A percentile compares a stretch with the other conserved stretches of the same genome.
These are phyloP conservation scores for Centroberyx gerrardi DNA, from an alignment of 2,797 vertebrate species.

Conservation along the genomic window DNA sequence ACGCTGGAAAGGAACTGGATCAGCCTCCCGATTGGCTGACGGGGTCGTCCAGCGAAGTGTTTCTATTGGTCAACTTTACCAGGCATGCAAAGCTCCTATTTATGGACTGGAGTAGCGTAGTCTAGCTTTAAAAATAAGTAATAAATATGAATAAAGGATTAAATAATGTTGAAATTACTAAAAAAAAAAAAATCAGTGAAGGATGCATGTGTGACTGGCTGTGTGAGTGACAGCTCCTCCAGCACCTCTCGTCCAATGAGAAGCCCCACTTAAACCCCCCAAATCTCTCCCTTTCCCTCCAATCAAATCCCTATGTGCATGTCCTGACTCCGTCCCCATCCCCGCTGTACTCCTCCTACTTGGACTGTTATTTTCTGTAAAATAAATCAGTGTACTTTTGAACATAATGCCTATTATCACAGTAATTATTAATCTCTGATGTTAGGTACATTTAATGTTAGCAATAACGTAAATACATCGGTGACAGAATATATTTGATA, in stretches of 20 bases:
- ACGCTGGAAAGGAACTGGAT: constrained; percentile 57
- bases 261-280: constrained; percentile 46
- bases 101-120: constrained; percentile 67
- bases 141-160: constrained; percentile 68
- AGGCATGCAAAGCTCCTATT: constrained; percentile 73
- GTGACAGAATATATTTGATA: constrained; percentile 84
- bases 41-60: constrained; percentile 51
- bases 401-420: constrained; percentile 68
- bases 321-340: constrained; percentile 57
- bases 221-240: constrained; percentile 73
- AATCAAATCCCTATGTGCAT: constrained; percentile 77
- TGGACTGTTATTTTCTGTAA: constrained; percentile 85
- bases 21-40: constrained; percentile 56
- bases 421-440: constrained; percentile 73
- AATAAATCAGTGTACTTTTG: constrained; percentile 73
- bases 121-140: constrained; percentile 70
- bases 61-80: constrained; percentile 52
- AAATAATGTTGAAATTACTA: constrained; percentile 60
- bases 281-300: constrained; percentile 38
- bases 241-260: constrained; percentile 65
- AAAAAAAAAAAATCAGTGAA: constrained; percentile 37
- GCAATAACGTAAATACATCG: constrained; percentile 83
- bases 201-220: constrained; percentile 74
- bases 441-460: constrained; percentile 81
- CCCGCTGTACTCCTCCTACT: constrained; percentile 67